Evolutionary conservation across 2,888 invertebrate genomes (phyloP), one percentile per base, ranked within the genome.

Genomic region (Galeopsomyia nigrocyanea): DNA sequence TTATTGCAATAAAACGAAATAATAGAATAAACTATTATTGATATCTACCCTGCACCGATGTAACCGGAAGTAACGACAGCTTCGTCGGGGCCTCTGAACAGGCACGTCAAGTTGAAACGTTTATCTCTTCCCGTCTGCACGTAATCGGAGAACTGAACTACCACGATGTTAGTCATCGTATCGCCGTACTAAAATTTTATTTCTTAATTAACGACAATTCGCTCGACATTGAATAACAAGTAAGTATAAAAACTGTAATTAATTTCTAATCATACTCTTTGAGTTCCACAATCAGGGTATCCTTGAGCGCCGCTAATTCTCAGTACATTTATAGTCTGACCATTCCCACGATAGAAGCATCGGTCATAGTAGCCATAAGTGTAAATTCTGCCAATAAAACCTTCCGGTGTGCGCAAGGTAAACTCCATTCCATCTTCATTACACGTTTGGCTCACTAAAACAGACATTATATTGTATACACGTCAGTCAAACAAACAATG

Each of bases 381-480:
- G 86, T 96, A 97, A 86, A 97, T 96, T 65, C 96, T 89, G 2
- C 96, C 96, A 78, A 93, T 91, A 86, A 96, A 97, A 13, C 94
- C 94, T 89, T 96, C 96, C 0, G 95, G 95, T 0, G 96, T 94
- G 74, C 94, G 89, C 65, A 97, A 88, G 0, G 95, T 95, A 83
- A 97, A 96, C 84, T 96, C 96, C 96, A 97, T 97, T 0, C 96
- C 96, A 83, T 96, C 96, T 87, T 96, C 95, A 81, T 94, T 95
- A 86, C 96, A 96, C 0, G 94, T 92, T 90, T 96, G 96, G 65
- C 94, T 94, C 66, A 96, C 96, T 96, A 81, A 69, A 79, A 85
- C 82, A 75, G 1, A 19, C n/a, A n/a, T n/a, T n/a, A n/a, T n/a
- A n/a, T n/a, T n/a, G 21, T 10, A 56, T 55, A 57, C 1, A 39